Conservation (phyloP, 1,140 invertebrate genomes). For the Battus philenor region DNA sequence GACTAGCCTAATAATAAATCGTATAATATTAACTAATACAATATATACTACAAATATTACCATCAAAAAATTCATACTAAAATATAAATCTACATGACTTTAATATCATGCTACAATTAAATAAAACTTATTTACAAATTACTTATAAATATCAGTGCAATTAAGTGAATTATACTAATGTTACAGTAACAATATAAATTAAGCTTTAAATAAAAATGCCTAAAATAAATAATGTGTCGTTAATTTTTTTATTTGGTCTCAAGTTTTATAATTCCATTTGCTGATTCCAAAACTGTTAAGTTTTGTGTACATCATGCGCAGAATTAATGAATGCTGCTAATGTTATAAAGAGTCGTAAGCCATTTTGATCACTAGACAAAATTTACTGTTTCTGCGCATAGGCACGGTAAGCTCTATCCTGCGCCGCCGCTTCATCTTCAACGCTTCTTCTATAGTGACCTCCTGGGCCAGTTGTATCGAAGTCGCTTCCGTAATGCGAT, state of each 20-base stretch:
- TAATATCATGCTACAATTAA: slow-evolving; percentile 23
- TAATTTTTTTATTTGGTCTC: too few relatives aligned
- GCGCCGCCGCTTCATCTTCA: slow-evolving; percentile 76
- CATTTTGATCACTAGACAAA: slow-evolving; percentile 22
- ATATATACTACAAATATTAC: slow-evolving; percentile 22
- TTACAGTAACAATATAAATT: slow-evolving; percentile 10
- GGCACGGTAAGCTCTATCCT: slow-evolving; percentile 77
- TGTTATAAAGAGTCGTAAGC: slow-evolving; percentile 62
- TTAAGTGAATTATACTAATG: slow-evolving; percentile 1
- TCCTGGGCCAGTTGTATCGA: slow-evolving; percentile 73
- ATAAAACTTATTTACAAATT: slow-evolving; percentile 28
- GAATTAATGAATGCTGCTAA: too few relatives aligned
- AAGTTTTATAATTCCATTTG: too few relatives aligned
- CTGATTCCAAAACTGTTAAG: too few relatives aligned
- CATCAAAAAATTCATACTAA: slow-evolving; percentile 23
- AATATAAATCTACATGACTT: slow-evolving; percentile 28
- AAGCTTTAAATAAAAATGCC: slow-evolving; percentile 2
- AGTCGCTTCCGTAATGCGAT: slow-evolving; percentile 82
- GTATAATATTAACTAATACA: slow-evolving; percentile 23
- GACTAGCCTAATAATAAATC: slow-evolving; percentile 55
- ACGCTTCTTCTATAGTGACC: slow-evolving; percentile 80
- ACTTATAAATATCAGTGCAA: slow-evolving; percentile 4
- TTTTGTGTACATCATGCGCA: too few relatives aligned
- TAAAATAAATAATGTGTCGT: slow-evolving; percentile 31
- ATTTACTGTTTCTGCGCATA: slow-evolving; percentile 65